A percentile compares a stretch with the other conserved stretches of the same genome.
phyloP scores from a whole-genome alignment of 2,797 vertebrate genomes.

The Gambelia wislizenii region DNA sequence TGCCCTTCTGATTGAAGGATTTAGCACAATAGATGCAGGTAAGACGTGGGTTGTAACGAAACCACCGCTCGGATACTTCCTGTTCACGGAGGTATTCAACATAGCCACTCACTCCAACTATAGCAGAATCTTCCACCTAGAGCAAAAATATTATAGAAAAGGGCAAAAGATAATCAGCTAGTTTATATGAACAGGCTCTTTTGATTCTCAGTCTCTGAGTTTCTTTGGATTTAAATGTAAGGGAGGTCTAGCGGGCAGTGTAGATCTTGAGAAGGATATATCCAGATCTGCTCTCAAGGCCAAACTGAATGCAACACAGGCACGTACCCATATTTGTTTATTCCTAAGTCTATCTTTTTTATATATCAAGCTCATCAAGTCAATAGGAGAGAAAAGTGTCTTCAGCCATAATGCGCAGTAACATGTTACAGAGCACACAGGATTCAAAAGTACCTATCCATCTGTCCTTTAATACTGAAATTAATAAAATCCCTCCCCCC shows the following conservation, averaged over 20 bases:
- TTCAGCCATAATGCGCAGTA: too few relatives aligned
- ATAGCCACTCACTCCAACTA: slow-evolving; percentile 93
- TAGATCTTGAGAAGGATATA: too few relatives aligned
- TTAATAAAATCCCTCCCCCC: too few relatives aligned
- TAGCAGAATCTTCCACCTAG: slow-evolving; percentile 90
- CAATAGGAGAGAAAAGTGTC: not conserved
- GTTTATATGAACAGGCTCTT: not conserved
- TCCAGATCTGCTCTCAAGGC: not conserved
- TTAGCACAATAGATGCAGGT: slow-evolving; percentile 99
- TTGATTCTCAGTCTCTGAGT: not conserved
- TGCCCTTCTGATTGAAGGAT: slow-evolving; percentile 99
- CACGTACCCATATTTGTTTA: not conserved
- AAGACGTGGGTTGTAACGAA: slow-evolving; percentile 96
- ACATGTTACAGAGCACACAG: not conserved
- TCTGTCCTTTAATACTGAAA: not conserved
- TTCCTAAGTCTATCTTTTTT: not conserved
- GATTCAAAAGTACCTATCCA: too few relatives aligned
- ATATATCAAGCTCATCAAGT: not conserved
- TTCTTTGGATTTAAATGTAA: not conserved
- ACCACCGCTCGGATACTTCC: slow-evolving; percentile 96
- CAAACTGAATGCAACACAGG: not conserved
- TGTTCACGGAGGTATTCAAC: slow-evolving; percentile 97
- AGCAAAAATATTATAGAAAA: slow-evolving; percentile 38
- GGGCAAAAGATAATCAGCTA: slow-evolving; percentile 19
- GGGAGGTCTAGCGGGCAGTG: not conserved